A percentile compares a stretch with the other conserved stretches of the same genome.
phyloP scores from a whole-genome alignment of 2,888 invertebrate genomes.

The Parnassius orleans region DNA sequence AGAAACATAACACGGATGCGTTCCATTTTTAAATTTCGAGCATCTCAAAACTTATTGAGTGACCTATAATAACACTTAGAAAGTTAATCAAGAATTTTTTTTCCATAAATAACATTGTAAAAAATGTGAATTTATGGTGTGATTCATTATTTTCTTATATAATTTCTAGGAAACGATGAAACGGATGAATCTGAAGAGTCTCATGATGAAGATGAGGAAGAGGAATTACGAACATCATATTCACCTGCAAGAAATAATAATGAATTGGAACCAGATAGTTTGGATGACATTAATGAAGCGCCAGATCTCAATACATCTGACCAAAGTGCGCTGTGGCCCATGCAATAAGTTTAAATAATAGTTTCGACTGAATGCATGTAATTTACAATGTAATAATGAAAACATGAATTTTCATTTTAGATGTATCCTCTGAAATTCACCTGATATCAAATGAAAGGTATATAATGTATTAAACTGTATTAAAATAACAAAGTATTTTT shows the following conservation, averaged over 20 bases:
- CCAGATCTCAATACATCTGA: constrained; percentile 61
- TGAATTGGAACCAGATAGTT: constrained; percentile 63
- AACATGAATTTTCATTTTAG: no score
- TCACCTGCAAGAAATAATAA: constrained; percentile 69
- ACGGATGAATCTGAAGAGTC: constrained; percentile 81
- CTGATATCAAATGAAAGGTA: no score
- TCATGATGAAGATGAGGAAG: constrained; percentile 81
- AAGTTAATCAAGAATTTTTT: no score
- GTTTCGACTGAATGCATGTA: neutral
- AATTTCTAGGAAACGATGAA: constrained; percentile 70
- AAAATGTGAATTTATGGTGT: no score
- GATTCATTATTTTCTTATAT: neutral
- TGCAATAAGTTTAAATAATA: constrained; percentile 35
- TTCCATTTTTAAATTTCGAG: no score
- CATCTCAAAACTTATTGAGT: no score
- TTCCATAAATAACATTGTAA: no score
- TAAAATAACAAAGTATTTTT: no score
- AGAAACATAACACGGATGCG: no score
- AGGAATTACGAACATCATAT: constrained; percentile 69
- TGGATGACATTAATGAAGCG: constrained; percentile 64
- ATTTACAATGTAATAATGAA: neutral
- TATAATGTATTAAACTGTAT: no score
- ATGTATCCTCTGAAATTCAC: no score
- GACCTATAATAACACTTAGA: no score
- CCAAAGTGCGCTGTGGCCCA: constrained; percentile 60